Conservation (phyloP, 1,140 invertebrate genomes). For the Drosophila sproati region DNA sequence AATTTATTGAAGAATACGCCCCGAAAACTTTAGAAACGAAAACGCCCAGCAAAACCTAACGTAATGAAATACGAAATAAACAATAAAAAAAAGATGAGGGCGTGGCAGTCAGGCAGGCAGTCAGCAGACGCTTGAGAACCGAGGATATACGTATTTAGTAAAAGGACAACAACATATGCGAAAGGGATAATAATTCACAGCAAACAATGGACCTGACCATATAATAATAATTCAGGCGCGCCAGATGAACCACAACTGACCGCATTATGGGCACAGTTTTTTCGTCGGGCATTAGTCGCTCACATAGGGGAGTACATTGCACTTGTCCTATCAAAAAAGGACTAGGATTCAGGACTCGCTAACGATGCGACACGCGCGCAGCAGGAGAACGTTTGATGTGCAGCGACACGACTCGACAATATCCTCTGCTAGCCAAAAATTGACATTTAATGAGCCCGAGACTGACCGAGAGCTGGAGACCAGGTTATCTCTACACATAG, state of each 20-base stretch:
- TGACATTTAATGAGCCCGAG: constrained; percentile 51
- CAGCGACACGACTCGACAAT: constrained; percentile 22
- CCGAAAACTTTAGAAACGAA: constrained; percentile 41
- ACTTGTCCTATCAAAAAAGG: constrained; percentile 37
- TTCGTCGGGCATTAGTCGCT: constrained; percentile 13
- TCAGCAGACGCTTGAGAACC: constrained; percentile 23
- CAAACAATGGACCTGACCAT: constrained; percentile 25
- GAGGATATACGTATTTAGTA: constrained; percentile 9
- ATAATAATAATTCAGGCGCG: constrained; percentile 39
- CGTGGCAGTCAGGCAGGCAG: constrained; percentile 24
- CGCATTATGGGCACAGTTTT: constrained; percentile 36
- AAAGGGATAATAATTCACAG: constrained; percentile 51
- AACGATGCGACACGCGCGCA: constrained; percentile 50
- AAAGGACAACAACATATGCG: constrained; percentile 48
- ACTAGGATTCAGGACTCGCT: constrained; percentile 13
- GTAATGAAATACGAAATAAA: constrained; percentile 13
- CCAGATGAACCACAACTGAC: constrained; percentile 45
- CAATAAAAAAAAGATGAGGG: constrained; percentile 11
- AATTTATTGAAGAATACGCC: constrained; percentile 46
- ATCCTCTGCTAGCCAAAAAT: constrained; percentile 35
- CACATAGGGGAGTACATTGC: constrained; percentile 27
- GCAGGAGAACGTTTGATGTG: constrained; percentile 45
- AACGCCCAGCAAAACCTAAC: constrained; percentile 22
- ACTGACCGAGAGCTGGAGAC: constrained; percentile 1
- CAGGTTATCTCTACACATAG: background rate